phyloP scores from a whole-genome alignment of 2,113 vertebrate genomes.

The Cyanoderma ruficeps region DNA sequence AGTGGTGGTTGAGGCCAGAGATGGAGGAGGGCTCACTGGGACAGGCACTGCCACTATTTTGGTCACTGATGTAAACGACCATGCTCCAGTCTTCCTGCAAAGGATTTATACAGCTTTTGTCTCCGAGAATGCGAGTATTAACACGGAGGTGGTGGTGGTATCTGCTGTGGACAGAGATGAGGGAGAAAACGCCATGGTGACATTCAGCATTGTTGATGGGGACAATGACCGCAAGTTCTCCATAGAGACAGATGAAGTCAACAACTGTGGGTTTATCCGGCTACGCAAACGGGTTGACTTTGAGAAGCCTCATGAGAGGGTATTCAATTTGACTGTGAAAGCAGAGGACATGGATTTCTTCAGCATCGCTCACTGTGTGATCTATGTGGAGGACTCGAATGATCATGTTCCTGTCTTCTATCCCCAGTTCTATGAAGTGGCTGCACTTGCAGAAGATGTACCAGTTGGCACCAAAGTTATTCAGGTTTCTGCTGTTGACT shows the following conservation, averaged over 20 bases:
- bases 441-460: slow-evolving; percentile 79
- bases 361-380: slow-evolving; percentile 77
- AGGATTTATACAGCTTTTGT: slow-evolving; percentile 78
- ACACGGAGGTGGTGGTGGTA: slow-evolving; percentile 80
- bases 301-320: slow-evolving; percentile 86
- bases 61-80: slow-evolving; percentile 87
- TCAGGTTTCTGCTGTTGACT: slow-evolving; percentile 84
- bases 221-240: slow-evolving; percentile 87
- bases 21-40: slow-evolving; percentile 85
- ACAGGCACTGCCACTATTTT: slow-evolving; percentile 87
- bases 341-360: slow-evolving; percentile 86
- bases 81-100: slow-evolving; percentile 85
- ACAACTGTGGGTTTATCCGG: slow-evolving; percentile 76
- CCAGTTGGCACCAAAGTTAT: slow-evolving; percentile 82
- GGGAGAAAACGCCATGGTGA: slow-evolving; percentile 84
- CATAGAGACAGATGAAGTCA: slow-evolving; percentile 84
- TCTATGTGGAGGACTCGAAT: slow-evolving; percentile 88
- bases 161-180: slow-evolving; percentile 84
- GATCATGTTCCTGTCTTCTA: slow-evolving; percentile 86
- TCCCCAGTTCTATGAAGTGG: slow-evolving; percentile 83
- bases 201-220: slow-evolving; percentile 84
- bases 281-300: slow-evolving; percentile 85
- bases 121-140: slow-evolving; percentile 79
- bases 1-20: slow-evolving; percentile 85
- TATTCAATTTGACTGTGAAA: slow-evolving; percentile 88